Conservation (phyloP, 2,113 vertebrate genomes). For the Mustela nigripes region DNA sequence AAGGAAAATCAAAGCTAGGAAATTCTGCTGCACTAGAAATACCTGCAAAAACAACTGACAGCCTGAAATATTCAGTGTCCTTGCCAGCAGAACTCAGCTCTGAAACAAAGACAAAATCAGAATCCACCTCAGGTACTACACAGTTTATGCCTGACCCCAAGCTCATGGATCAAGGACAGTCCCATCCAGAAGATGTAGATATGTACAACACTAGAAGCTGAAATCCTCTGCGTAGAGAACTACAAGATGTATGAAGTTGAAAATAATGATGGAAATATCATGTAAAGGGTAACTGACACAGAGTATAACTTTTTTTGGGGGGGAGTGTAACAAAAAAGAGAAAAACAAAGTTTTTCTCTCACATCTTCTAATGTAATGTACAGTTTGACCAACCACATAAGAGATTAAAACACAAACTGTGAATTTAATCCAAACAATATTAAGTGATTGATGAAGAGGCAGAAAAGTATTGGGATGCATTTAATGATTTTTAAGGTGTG, state of each 20-base stretch:
- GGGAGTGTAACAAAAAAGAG: background rate
- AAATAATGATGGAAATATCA: slow-evolving; percentile 80
- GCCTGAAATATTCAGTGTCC: too few species aligned
- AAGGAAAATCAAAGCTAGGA: too few species aligned
- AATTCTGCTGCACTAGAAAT: too few species aligned
- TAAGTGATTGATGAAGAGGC: background rate
- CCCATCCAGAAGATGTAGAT: slow-evolving; percentile 93
- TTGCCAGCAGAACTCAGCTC: too few species aligned
- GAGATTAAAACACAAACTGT: slow-evolving; percentile 51
- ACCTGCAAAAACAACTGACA: too few species aligned
- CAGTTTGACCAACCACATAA: slow-evolving; percentile 49
- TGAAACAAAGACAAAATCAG: too few species aligned
- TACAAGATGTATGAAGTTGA: slow-evolving; percentile 63
- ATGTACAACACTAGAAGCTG: slow-evolving; percentile 95
- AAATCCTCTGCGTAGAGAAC: slow-evolving; percentile 74
- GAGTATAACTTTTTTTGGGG: slow-evolving; percentile 55
- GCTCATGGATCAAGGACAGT: slow-evolving; percentile 93
- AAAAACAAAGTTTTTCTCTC: slow-evolving; percentile 70
- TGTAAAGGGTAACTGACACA: slow-evolving; percentile 51
- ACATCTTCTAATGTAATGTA: slow-evolving; percentile 71
- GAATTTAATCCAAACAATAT: slow-evolving; percentile 40
- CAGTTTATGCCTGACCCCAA: slow-evolving; percentile 89
- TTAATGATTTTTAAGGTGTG: background rate
- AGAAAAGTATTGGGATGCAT: slow-evolving; percentile 15
- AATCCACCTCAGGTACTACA: slow-evolving; percentile 74